A percentile compares a stretch with the other conserved stretches of the same genome.
phyloP scores from a whole-genome alignment of 2,888 invertebrate species.

The Drosophila setosimentum region DNA sequence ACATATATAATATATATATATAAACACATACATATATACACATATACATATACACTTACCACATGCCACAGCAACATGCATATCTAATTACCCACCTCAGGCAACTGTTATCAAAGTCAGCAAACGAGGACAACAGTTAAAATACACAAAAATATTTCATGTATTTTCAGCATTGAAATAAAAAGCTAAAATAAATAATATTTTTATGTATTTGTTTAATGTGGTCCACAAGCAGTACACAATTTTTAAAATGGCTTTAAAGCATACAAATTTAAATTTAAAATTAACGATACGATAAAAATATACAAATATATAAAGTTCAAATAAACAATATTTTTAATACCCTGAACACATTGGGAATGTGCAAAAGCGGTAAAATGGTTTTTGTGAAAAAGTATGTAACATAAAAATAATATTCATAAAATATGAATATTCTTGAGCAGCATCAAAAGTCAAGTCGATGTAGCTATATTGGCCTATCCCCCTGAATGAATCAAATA shows the following conservation, averaged over 20 bases:
- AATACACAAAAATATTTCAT: not conserved
- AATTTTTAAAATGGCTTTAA: not conserved
- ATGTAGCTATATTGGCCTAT: too few species aligned
- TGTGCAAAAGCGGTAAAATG: too few species aligned
- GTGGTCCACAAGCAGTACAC: not conserved
- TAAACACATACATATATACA: not conserved
- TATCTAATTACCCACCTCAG: conserved; percentile 31
- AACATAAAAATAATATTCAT: too few species aligned
- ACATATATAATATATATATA: conserved; percentile 1
- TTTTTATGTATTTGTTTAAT: not conserved
- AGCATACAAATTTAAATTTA: not conserved
- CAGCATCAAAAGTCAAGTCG: too few species aligned
- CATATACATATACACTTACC: not conserved
- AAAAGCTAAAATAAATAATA: not conserved
- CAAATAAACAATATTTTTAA: not conserved
- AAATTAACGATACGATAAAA: not conserved
- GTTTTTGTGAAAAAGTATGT: too few species aligned
- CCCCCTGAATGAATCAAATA: too few species aligned
- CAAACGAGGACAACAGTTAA: not conserved
- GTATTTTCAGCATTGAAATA: not conserved
- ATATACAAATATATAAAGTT: not conserved
- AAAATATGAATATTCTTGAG: too few species aligned
- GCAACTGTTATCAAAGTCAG: conserved; percentile 23
- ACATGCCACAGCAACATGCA: conserved; percentile 2
- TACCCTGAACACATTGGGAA: not conserved